Percentiles rank a stretch among this genome's conserved stretches.
Conservation (phyloP, 2,888 invertebrate species). For the Ectropis crepuscularia region DNA sequence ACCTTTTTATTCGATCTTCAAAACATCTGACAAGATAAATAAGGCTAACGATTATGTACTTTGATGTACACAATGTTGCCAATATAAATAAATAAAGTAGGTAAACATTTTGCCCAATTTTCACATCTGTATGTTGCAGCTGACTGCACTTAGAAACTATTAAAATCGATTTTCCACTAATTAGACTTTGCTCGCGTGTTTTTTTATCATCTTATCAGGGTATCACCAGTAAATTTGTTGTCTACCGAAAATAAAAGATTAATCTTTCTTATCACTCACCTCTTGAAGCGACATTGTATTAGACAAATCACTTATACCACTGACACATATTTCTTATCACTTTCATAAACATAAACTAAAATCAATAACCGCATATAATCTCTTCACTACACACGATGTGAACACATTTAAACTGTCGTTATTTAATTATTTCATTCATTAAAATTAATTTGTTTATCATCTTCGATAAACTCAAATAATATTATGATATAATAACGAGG, state of each 20-base stretch:
- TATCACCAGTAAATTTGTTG: slow-evolving; percentile 14
- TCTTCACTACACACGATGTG: slow-evolving; percentile 6
- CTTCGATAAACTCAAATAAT: slow-evolving; percentile 33
- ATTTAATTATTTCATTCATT: slow-evolving; percentile 31
- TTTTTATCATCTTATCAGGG: slow-evolving; percentile 19
- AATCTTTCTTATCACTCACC: slow-evolving; percentile 60
- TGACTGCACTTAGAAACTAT: neutral
- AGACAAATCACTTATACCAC: slow-evolving; percentile 59
- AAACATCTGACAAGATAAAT: no score
- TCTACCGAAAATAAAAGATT: slow-evolving; percentile 33
- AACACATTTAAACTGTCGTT: slow-evolving; percentile 25
- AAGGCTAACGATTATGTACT: no score
- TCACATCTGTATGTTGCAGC: no score
- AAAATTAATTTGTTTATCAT: slow-evolving; percentile 23
- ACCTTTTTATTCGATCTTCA: no score
- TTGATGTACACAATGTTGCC: no score
- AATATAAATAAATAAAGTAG: no score
- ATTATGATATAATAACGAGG: slow-evolving; percentile 28
- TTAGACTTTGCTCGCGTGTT: neutral
- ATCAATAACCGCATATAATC: slow-evolving; percentile 16
- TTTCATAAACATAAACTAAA: slow-evolving; percentile 28
- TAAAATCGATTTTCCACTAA: neutral
- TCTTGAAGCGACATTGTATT: slow-evolving; percentile 74
- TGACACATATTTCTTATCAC: slow-evolving; percentile 71
- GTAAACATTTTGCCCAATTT: no score